Conservation (phyloP, 2,797 vertebrate genomes). For the Cossypha dichroa region DNA sequence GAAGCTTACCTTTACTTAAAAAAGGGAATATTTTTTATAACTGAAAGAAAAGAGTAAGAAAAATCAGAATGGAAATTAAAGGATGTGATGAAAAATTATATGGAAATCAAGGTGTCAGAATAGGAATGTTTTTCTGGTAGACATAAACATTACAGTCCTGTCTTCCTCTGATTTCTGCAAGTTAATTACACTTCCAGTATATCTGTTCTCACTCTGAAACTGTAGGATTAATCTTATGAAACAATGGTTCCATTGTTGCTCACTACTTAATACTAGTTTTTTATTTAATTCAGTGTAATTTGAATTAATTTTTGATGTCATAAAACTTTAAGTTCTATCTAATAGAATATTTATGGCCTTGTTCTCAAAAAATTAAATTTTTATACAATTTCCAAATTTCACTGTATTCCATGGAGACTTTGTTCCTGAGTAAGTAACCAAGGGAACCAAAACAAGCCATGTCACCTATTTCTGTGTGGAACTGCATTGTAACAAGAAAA, state of each 20-base stretch:
- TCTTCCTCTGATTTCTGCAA: background rate
- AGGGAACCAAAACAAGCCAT: background rate
- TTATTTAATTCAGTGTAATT: background rate
- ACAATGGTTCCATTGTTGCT: background rate
- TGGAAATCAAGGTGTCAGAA: background rate
- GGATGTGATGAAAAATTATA: background rate
- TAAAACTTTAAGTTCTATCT: background rate
- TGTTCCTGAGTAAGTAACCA: background rate
- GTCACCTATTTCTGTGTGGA: background rate
- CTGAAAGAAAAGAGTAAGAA: background rate
- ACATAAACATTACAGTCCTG: background rate
- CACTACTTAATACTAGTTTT: background rate
- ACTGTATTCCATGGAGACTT: background rate
- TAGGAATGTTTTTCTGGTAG: background rate
- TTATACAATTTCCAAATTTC: background rate
- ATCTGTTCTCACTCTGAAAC: background rate
- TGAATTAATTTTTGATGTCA: background rate
- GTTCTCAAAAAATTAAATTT: background rate
- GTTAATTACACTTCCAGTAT: background rate
- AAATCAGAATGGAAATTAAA: background rate
- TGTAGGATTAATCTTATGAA: background rate
- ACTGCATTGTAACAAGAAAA: background rate
- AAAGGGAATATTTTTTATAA: background rate
- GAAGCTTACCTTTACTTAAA: background rate
- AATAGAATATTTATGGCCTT: background rate